Evolutionary conservation across 2,888 invertebrate species (phyloP).

Genomic region (Ectropis crepuscularia): DNA sequence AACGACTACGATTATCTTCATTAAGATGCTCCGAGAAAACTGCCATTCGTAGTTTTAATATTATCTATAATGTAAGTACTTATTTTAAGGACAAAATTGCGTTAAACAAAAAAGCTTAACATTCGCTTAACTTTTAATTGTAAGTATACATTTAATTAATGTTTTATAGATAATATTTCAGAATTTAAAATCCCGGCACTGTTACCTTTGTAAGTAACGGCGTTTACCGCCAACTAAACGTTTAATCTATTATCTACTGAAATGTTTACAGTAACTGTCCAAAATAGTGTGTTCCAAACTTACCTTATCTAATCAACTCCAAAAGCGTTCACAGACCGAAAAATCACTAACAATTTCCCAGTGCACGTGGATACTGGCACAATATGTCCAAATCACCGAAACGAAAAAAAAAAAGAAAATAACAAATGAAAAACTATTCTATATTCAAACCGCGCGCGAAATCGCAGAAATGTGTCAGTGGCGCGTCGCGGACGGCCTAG

Average conservation of each 20-base stretch:
- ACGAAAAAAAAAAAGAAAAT: constrained; percentile 55
- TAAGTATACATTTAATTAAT: no score
- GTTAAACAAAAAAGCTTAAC: background rate
- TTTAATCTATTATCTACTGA: background rate
- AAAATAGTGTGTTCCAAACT: constrained; percentile 46
- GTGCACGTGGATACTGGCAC: constrained; percentile 63
- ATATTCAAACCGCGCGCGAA: constrained; percentile 81
- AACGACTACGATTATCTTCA: constrained; percentile 35
- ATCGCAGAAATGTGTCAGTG: constrained; percentile 83
- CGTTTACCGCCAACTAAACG: constrained; percentile 1
- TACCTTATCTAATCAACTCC: constrained; percentile 59
- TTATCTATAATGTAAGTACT: constrained; percentile 10
- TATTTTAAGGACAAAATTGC: constrained; percentile 9
- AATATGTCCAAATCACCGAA: constrained; percentile 64
- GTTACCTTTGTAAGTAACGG: no score
- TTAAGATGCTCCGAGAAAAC: constrained; percentile 24
- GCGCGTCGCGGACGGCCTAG: constrained; percentile 80
- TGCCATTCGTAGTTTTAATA: constrained; percentile 29
- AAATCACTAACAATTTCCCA: constrained; percentile 57
- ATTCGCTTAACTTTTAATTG: no score
- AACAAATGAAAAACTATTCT: constrained; percentile 67
- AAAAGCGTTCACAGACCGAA: constrained; percentile 48
- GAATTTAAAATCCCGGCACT: no score
- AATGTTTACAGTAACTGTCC: background rate
- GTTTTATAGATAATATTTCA: background rate